Evolutionary conservation across 2,797 vertebrate species (phyloP).

Genomic region (Acipenser transmontanus): DNA sequence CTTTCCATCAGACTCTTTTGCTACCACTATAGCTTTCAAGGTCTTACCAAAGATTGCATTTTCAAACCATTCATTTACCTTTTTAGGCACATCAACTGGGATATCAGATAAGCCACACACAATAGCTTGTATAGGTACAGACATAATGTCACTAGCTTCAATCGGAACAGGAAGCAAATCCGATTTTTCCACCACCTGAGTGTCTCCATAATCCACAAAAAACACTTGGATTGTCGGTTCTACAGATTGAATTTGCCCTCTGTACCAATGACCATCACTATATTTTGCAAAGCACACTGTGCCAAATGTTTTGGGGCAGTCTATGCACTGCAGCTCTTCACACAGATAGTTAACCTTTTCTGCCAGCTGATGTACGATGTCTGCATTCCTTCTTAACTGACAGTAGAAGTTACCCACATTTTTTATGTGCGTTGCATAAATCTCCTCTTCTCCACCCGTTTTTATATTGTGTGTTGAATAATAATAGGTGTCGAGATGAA

Average conservation of each 20-base stretch:
- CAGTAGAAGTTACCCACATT: constrained; percentile 75
- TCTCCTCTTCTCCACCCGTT: constrained; percentile 74
- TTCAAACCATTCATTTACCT: constrained; percentile 74
- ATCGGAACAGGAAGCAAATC: constrained; percentile 71
- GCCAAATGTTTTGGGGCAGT: constrained; percentile 45
- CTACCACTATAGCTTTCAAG: constrained; percentile 71
- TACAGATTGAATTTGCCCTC: constrained; percentile 63
- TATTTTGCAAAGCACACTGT: constrained; percentile 82
- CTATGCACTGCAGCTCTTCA: constrained; percentile 39
- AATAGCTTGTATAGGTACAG: constrained; percentile 82
- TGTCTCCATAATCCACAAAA: constrained; percentile 93
- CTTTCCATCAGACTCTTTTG: constrained; percentile 75
- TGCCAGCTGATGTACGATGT: constrained; percentile 57
- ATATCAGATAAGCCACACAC: constrained; percentile 76
- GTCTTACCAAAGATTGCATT: constrained; percentile 51
- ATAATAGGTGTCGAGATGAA: constrained; percentile 75
- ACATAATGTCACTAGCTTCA: constrained; percentile 70
- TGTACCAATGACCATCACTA: constrained; percentile 80
- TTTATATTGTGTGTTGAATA: constrained; percentile 80
- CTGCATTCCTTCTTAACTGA: constrained; percentile 68
- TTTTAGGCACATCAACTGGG: constrained; percentile 46
- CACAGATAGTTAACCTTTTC: constrained; percentile 53
- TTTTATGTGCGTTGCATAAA: constrained; percentile 71
- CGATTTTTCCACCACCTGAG: constrained; percentile 53
- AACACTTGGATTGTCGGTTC: constrained; percentile 60